phyloP scores from a whole-genome alignment of 2,888 invertebrate species.

The Microplitis manilae region DNA sequence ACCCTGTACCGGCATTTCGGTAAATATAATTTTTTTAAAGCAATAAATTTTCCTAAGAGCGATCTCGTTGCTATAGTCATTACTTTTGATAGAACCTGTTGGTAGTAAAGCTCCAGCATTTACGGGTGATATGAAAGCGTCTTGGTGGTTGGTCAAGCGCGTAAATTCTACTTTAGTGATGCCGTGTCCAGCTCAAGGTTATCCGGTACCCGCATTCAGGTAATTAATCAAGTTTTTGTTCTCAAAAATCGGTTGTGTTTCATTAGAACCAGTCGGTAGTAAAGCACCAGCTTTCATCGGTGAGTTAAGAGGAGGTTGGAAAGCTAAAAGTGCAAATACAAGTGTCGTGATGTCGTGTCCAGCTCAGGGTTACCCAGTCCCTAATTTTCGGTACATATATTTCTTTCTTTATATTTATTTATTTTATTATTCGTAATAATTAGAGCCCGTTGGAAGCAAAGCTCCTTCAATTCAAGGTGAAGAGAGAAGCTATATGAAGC shows the following conservation, averaged over 20 bases:
- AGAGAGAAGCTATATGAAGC: constrained; percentile 72
- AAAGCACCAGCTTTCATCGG: constrained; percentile 75
- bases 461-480: constrained; percentile 74
- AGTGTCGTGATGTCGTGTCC: constrained; percentile 78
- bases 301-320: constrained; percentile 64
- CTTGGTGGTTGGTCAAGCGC: constrained; percentile 51
- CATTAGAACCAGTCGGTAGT: constrained; percentile 76
- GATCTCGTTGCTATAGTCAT: background rate
- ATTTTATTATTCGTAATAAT: constrained; percentile 32
- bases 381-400: constrained; percentile 74
- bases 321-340: constrained; percentile 60
- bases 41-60: background rate
- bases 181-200: constrained; percentile 78
- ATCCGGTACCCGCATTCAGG: constrained; percentile 82
- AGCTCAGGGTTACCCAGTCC: constrained; percentile 80
- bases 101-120: constrained; percentile 77
- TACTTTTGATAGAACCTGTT: constrained; percentile 73
- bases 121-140: constrained; percentile 63
- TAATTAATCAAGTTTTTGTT: constrained; percentile 64
- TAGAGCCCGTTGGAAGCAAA: constrained; percentile 75
- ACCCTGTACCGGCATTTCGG: constrained; percentile 78
- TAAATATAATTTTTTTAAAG: constrained; percentile 65
- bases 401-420: constrained; percentile 21
- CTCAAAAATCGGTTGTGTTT: constrained; percentile 38
- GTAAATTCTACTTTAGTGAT: constrained; percentile 74